Evolutionary conservation across 2,797 vertebrate genomes (phyloP), one percentile per base, ranked within the genome.

Genomic region (Manis pentadactyla): DNA sequence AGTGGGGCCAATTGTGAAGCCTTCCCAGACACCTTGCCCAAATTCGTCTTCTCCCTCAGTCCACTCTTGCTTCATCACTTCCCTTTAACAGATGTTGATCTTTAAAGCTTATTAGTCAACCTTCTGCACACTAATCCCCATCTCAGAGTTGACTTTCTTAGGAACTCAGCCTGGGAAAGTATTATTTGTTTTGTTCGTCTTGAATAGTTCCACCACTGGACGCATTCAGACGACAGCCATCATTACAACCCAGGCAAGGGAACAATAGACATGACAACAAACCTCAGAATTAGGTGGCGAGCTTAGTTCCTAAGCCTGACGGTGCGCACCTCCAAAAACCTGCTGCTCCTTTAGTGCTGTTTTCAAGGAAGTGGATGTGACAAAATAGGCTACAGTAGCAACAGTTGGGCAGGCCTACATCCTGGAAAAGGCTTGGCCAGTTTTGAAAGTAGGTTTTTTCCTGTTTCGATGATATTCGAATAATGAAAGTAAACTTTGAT

Each of bases 401-500:
- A 15, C 19, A 37, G 25, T 49, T 57, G 51, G 39, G 69, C 90
- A 63, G 39, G 14, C 8, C 12, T 53, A 29, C 4, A 11, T 64
- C 51, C 23, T 49, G 15, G 19, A 51, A 87, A 59, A 59, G 10
- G 1, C 11, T 61, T 75, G 57, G 5, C 31, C 10, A 57, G 31
- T 55, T 85, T 87, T 95, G 51, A 97, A 85, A 75, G n/a, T 34
- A 85, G 4, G 4, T 39, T n/a, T 18, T 74, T 46, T 11, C 11
- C 4, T 83, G 86, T 23, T 66, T 69, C 27, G 13, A 59, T 55
- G 15, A 21, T 89, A 68, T 55, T 46, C 73, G 21, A 88, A 83
- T 64, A 71, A 84, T 39, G 9, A 89, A 92, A 94, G 85, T 73
- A 79, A 92, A 17, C 29, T 74, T 83, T 68, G 18, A 55, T 59